Base-by-base conservation (phyloP, 2,888 invertebrate species). In the Heliconius ethilla region DNA sequence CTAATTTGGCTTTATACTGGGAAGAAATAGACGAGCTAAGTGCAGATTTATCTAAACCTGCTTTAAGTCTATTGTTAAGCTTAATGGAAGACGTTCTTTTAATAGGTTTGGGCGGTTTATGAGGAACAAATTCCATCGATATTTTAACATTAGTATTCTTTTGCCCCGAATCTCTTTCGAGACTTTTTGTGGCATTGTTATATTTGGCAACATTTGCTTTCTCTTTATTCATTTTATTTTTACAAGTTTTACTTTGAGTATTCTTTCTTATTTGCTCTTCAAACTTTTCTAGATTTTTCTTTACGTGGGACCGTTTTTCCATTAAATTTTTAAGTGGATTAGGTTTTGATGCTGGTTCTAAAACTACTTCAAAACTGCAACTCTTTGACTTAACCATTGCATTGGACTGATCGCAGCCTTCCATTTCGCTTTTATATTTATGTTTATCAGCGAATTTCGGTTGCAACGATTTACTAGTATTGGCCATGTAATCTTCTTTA, bases 81-180 rank as follows among this genome's bases (percentile, higher is more conserved):
- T 96, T 95, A 70, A 95, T 95, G 29, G 96, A 96, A 6, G 96
- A 96, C 13, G 96, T 96, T 65, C 96, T 91, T 75, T 96, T 95
- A 0, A 96, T 95, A 1, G 96, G 96, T 87, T 97, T 96, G 0
- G 97, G 97, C 0, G 97, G 97, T 84, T 97, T 97, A 83, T 97
- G 97, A 0, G 96, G 96, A 0, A 97, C 96, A 84, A 95, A 95
- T 74, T 95, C 95, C 93, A 95, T 94, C 2, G 93, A 93, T 33
- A 92, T 90, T 87, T 95, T 94, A 11, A 86, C 88, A 77, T 93
- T 94, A 79, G 90, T 90, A 81, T 92, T 94, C 77, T 94, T 94
- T 78, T 90, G 91, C 0, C 90, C 90, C 0, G 94, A 90, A 67
- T 91, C 93, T 83, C 95, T 88, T 87, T 95, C 95, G 13, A 95